Percentiles rank a stretch among this genome's conserved stretches.
Conservation (phyloP, 2,888 invertebrate species). For the Drosophila meridionalis region DNA sequence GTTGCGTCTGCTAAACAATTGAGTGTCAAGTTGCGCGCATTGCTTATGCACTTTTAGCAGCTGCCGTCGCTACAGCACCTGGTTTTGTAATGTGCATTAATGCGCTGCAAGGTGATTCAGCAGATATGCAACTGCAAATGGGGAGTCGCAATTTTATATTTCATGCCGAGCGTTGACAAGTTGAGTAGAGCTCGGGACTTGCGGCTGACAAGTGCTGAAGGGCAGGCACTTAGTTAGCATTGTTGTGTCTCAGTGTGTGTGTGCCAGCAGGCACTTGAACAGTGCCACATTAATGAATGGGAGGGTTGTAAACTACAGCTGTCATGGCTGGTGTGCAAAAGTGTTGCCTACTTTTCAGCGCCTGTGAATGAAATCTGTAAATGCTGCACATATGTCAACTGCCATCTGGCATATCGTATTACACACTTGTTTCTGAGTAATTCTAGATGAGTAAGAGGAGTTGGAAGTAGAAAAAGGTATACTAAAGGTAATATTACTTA, state of each 20-base stretch:
- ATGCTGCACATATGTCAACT: conserved; percentile 41
- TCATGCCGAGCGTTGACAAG: conserved; percentile 35
- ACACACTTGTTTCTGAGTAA: background rate
- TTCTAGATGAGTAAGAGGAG: background rate
- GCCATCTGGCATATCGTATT: conserved; percentile 30
- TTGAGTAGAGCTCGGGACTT: conserved; percentile 25
- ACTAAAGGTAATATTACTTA: background rate
- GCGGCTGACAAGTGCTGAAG: conserved; percentile 53
- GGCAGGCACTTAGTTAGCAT: conserved; percentile 50
- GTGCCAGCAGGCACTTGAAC: conserved; percentile 32
- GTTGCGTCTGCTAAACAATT: conserved; percentile 46
- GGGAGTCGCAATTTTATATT: conserved; percentile 15
- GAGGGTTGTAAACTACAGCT: conserved; percentile 37
- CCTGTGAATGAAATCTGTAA: conserved; percentile 51
- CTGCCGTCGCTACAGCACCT: conserved; percentile 10
- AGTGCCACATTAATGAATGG: conserved; percentile 45
- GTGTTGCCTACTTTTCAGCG: conserved; percentile 47
- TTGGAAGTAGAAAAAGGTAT: background rate
- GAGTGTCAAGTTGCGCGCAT: conserved; percentile 70
- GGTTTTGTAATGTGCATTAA: conserved; percentile 41
- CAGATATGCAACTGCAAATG: conserved; percentile 44
- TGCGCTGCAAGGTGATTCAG: conserved; percentile 56
- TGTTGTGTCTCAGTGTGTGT: conserved; percentile 11
- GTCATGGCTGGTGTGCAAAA: conserved; percentile 14
- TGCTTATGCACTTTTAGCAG: conserved; percentile 49